phyloP scores from a whole-genome alignment of 2,888 invertebrate genomes.

The Lissonota sp. region DNA sequence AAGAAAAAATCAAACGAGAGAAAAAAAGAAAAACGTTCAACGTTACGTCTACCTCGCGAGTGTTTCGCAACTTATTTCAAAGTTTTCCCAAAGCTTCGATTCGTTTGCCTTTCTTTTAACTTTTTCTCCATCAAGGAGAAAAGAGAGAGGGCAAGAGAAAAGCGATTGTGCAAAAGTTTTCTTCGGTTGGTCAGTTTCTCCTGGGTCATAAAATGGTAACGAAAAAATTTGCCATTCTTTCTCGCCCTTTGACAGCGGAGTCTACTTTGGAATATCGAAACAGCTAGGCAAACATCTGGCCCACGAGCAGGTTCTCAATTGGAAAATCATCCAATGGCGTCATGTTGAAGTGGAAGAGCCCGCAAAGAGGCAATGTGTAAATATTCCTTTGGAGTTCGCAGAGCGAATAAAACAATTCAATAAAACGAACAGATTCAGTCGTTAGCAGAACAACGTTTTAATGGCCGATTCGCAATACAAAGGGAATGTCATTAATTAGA shows the following conservation, averaged over 20 bases:
- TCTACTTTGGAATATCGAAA: conserved; percentile 14
- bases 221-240: no score
- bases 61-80: conserved; percentile 27
- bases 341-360: not conserved
- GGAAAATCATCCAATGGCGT: conserved; percentile 47
- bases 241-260: not conserved
- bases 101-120: conserved; percentile 1
- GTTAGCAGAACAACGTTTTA: not conserved
- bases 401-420: conserved; percentile 5
- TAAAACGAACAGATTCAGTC: not conserved
- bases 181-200: conserved; percentile 2
- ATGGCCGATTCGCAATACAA: no score
- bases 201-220: no score
- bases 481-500: conserved; percentile 3
- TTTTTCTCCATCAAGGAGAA: conserved; percentile 5
- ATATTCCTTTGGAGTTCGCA: not conserved
- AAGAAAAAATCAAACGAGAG: not conserved
- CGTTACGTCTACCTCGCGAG: not conserved
- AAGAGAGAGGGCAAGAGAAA: not conserved
- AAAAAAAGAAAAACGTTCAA: not conserved
- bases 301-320: conserved; percentile 51
- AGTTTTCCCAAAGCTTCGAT: conserved; percentile 24
- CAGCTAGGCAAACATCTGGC: conserved; percentile 8
- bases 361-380: conserved; percentile 20
- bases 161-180: not conserved